Evolutionary conservation across 1,140 invertebrate species (phyloP).

Genomic region (Brachionus sp.): DNA sequence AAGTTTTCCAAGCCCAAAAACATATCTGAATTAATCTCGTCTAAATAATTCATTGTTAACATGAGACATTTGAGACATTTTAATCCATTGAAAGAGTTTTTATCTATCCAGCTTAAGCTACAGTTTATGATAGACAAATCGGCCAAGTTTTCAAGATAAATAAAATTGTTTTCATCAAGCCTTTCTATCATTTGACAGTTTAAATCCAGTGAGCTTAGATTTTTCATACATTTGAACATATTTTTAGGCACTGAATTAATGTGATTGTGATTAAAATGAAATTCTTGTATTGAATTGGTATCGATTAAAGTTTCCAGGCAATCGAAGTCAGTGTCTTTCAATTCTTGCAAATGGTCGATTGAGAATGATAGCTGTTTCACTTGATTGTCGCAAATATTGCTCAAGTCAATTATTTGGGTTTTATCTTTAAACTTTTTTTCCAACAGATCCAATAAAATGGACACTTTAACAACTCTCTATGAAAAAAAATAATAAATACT

Average conservation of each 20-base stretch:
- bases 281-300: background rate
- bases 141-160: background rate
- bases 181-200: background rate
- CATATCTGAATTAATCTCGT: background rate
- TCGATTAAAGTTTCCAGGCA: background rate
- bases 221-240: background rate
- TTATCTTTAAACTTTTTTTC: slow-evolving; percentile 17
- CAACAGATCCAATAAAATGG: background rate
- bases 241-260: background rate
- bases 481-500: background rate
- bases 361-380: background rate
- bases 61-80: background rate
- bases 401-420: background rate
- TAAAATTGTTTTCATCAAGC: background rate
- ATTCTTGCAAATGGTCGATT: background rate
- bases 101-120: background rate
- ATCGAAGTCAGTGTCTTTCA: background rate
- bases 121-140: background rate
- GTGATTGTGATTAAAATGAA: background rate
- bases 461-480: background rate
- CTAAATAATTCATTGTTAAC: slow-evolving; percentile 5
- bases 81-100: background rate
- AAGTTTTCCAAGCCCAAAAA: background rate
- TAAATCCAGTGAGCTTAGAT: background rate
- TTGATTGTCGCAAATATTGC: background rate